Conservation (phyloP, 1,140 invertebrate species). For the Microplitis mediator region DNA sequence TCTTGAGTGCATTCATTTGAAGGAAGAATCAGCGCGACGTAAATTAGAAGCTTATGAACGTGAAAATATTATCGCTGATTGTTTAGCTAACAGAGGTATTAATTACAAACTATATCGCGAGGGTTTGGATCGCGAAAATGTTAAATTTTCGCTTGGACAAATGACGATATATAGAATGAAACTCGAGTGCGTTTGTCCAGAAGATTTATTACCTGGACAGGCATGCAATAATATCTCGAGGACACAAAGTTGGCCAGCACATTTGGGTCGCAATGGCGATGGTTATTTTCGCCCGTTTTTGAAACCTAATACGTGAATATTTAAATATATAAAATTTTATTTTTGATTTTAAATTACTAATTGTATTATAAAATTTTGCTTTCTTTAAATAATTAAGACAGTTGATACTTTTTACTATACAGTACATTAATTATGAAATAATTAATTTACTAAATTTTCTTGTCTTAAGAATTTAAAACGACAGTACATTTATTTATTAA, state of each 20-base stretch:
- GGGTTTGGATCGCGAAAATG: slow-evolving; percentile 56
- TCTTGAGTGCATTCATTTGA: slow-evolving; percentile 59
- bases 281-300: slow-evolving; percentile 56
- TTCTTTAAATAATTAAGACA: neutral
- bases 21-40: slow-evolving; percentile 40
- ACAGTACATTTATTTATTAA: neutral
- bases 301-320: slow-evolving; percentile 25
- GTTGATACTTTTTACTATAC: neutral
- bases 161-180: slow-evolving; percentile 65
- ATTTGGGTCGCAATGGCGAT: slow-evolving; percentile 60
- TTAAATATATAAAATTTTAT: neutral
- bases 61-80: slow-evolving; percentile 50
- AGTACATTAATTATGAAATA: neutral
- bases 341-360: neutral
- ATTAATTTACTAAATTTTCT: too few relatives aligned
- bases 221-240: slow-evolving; percentile 60
- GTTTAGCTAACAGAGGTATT: slow-evolving; percentile 56
- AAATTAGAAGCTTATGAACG: slow-evolving; percentile 40
- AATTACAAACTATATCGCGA: slow-evolving; percentile 53
- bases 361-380: too few relatives aligned
- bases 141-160: slow-evolving; percentile 60
- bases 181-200: slow-evolving; percentile 62
- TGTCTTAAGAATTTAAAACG: neutral
- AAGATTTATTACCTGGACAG: slow-evolving; percentile 56
- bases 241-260: slow-evolving; percentile 62